A percentile compares a stretch with the other conserved stretches of the same genome.
These are phyloP conservation scores for Siniperca undulata DNA, from an alignment of 2,797 vertebrate genomes.

Conservation along the genomic window DNA sequence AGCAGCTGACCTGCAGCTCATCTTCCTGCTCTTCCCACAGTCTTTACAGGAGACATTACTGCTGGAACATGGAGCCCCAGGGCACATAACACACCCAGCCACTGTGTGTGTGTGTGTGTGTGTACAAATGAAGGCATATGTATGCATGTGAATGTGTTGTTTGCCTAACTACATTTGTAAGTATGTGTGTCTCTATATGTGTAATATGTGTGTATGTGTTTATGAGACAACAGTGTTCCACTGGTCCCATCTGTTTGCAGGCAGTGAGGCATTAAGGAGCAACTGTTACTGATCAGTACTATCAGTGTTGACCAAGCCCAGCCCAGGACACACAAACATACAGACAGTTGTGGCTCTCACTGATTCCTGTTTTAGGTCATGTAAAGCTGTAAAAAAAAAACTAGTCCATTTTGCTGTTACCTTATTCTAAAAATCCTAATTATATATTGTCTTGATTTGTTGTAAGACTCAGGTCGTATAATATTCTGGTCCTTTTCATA, in stretches of 20 bases:
- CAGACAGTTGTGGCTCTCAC: background rate
- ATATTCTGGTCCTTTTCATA: too few relatives aligned
- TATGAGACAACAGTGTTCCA: background rate
- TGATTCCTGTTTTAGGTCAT: background rate
- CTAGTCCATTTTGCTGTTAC: too few relatives aligned
- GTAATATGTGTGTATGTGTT: background rate
- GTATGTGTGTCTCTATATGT: background rate
- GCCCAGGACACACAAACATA: constrained; percentile 7
- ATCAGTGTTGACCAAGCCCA: constrained; percentile 2
- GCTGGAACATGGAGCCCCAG: constrained; percentile 2
- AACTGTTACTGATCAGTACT: constrained; percentile 18
- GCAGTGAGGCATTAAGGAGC: background rate
- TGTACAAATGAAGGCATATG: background rate
- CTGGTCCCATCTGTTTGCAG: constrained; percentile 16
- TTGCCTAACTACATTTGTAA: background rate
- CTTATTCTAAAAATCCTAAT: too few relatives aligned
- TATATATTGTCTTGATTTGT: too few relatives aligned
- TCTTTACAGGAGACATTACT: constrained; percentile 16
- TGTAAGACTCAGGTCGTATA: too few relatives aligned
- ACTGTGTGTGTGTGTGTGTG: background rate
- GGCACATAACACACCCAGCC: background rate
- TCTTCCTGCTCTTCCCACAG: constrained; percentile 12
- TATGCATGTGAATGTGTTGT: background rate
- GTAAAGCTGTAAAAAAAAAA: too few relatives aligned
- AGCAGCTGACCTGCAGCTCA: constrained; percentile 14